Base-by-base conservation (phyloP, 2,797 vertebrate genomes). In the Fistularia tabacaria region DNA sequence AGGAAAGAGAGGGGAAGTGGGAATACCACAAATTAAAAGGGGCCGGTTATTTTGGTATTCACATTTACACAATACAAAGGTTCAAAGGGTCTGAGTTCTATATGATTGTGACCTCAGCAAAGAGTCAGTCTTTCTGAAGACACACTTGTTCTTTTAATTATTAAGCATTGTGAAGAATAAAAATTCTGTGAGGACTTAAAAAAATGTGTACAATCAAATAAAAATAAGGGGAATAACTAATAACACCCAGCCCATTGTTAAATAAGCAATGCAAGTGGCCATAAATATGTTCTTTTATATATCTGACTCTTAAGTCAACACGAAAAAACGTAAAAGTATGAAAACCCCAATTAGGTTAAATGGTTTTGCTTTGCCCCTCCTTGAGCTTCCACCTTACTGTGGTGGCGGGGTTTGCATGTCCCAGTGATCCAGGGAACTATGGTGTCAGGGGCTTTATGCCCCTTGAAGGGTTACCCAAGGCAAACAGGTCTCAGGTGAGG, bases 1-100 rank as follows among this genome's bases (percentile, higher is more conserved):
- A 83, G 73, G 76, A 76, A 85, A 74, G 58, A 85, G 82, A 81
- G 79, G 69, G 87, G 85, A 87, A 85, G 83, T 87, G 70, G 59
- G 54, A 67, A 66, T 66, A 78, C 74, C 76, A 79, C 78, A 84
- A 65, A 67, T 77, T 64, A 77, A 71, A 71, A 73, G 74, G 79
- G 76, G 62, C 57, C 73, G 78, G 69, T 81, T 68, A 77, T 81
- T 85, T 77, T 54, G 43, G 54, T 8, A 2, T 25, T 51, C 43
- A 11, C 36, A 38, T 8, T 40, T 13, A 54, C 51, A 57, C 25
- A 25, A 3, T 25, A 5, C 25, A 25, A 25, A 25, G 25, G 25
- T 5, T 25, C 25, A 25, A 25, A 25, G n/a, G n/a, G n/a, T n/a
- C n/a, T n/a, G n/a, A n/a, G 25, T 25, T 25, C 61, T 54, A 48